phyloP scores from a whole-genome alignment of 2,888 invertebrate species.

The Byasa hedistus region DNA sequence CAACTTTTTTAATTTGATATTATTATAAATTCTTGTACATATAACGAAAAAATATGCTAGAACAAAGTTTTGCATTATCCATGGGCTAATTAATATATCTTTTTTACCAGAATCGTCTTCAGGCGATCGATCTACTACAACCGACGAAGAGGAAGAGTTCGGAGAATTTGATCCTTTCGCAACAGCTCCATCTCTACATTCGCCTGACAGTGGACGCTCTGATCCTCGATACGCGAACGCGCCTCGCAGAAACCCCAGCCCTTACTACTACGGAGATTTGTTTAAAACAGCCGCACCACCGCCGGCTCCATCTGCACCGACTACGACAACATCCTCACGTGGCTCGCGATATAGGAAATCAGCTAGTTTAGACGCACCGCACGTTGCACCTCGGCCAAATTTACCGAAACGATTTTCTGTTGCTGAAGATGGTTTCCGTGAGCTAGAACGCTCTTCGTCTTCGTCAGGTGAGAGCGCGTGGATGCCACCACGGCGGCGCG shows the following conservation, averaged over 20 bases:
- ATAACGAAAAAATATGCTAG: not conserved
- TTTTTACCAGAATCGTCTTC: constrained; percentile 67
- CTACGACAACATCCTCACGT: constrained; percentile 65
- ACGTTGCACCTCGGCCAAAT: constrained; percentile 81
- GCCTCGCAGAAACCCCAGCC: constrained; percentile 86
- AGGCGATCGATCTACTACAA: constrained; percentile 73
- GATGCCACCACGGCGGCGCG: constrained; percentile 87
- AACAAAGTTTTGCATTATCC: not conserved
- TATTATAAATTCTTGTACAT: no score
- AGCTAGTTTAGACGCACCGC: constrained; percentile 86
- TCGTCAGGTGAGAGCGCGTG: constrained; percentile 80
- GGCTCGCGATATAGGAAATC: constrained; percentile 84
- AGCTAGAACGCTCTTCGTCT: constrained; percentile 76
- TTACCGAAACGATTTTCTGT: constrained; percentile 84
- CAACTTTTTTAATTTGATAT: no score
- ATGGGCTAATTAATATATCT: not conserved
- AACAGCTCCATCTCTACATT: constrained; percentile 81
- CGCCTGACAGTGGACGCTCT: constrained; percentile 84
- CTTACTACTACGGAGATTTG: constrained; percentile 90
- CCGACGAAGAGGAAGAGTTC: constrained; percentile 80
- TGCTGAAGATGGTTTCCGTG: constrained; percentile 84
- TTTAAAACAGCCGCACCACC: constrained; percentile 78
- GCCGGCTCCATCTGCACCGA: constrained; percentile 74
- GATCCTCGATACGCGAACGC: constrained; percentile 78
- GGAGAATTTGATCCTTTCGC: constrained; percentile 75